A percentile compares a stretch with the other conserved stretches of the same genome.
These are phyloP conservation scores for Choreutis nemorana DNA, from an alignment of 2,888 invertebrate genomes.

Conservation along the genomic window DNA sequence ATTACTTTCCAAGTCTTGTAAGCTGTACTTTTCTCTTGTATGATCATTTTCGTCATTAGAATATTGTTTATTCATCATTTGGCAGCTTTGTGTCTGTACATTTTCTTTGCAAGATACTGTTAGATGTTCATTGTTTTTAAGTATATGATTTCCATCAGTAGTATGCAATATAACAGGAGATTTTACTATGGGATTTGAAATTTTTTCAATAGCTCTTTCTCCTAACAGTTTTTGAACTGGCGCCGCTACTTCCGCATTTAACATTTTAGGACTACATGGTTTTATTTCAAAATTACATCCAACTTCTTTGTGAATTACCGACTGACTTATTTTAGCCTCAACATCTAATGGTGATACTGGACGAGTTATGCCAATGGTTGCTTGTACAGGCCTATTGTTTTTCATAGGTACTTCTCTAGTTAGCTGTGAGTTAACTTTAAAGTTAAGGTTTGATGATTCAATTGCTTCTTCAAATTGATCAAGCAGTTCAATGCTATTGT, in stretches of 20 bases:
- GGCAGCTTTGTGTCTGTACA: slow-evolving; percentile 34
- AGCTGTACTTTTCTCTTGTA: slow-evolving; percentile 37
- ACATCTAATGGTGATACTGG: slow-evolving; percentile 57
- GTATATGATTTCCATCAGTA: slow-evolving; percentile 21
- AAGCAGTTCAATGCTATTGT: slow-evolving; percentile 49
- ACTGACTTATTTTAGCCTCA: slow-evolving; percentile 62
- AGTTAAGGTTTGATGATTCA: slow-evolving; percentile 43
- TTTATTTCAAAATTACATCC: slow-evolving; percentile 63
- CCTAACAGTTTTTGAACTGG: slow-evolving; percentile 40
- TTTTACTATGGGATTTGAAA: slow-evolving; percentile 37
- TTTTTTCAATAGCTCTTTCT: slow-evolving; percentile 52
- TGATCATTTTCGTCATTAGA: slow-evolving; percentile 20
- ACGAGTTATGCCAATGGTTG: slow-evolving; percentile 21
- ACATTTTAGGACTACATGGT: slow-evolving; percentile 59
- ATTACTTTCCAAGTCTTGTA: slow-evolving; percentile 52
- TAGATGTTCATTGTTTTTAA: neutral
- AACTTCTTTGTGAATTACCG: slow-evolving; percentile 61
- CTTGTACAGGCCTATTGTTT: slow-evolving; percentile 17
- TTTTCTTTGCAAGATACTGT: slow-evolving; percentile 18
- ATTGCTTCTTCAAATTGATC: slow-evolving; percentile 58
- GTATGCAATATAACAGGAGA: slow-evolving; percentile 21
- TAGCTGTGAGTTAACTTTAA: too few species aligned
- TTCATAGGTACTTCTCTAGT: too few species aligned
- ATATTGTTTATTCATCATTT: slow-evolving; percentile 41
- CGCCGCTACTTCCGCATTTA: slow-evolving; percentile 50